Conservation (phyloP, 2,888 invertebrate species). For the Odiellus spinosus region DNA sequence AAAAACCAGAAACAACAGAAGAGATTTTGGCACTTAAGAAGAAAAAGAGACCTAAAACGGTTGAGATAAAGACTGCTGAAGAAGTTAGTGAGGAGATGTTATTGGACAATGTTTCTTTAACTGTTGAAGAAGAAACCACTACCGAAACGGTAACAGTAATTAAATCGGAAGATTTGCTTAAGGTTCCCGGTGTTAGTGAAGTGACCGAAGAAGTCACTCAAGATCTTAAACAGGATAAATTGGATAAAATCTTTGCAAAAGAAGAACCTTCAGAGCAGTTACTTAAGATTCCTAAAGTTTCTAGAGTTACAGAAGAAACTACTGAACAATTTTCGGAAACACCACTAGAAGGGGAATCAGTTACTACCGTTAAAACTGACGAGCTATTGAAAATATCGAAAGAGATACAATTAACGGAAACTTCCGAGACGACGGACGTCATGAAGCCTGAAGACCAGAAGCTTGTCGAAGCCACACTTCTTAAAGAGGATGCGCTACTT, state of each 20-base stretch:
- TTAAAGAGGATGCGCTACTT: not conserved
- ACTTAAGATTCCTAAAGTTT: not conserved
- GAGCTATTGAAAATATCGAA: not conserved
- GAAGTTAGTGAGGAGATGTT: not conserved
- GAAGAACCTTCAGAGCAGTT: not conserved
- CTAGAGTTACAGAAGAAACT: conserved; percentile 1
- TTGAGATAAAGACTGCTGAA: conserved; percentile 1
- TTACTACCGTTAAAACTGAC: conserved; percentile 1
- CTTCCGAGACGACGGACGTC: not conserved
- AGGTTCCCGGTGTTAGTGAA: too few relatives aligned
- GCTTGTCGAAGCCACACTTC: conserved; percentile 3
- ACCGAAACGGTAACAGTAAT: not conserved
- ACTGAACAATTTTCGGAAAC: conserved; percentile 5
- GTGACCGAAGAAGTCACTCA: too few relatives aligned
- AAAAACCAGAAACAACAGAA: conserved; percentile 6
- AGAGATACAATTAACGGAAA: conserved; percentile 4
- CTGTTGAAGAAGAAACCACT: not conserved
- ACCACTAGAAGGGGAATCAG: conserved; percentile 1
- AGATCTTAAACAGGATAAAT: too few relatives aligned
- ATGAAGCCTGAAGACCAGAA: not conserved
- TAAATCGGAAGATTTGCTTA: not conserved
- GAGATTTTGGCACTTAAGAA: not conserved
- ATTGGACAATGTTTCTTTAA: not conserved
- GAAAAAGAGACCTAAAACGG: conserved; percentile 1
- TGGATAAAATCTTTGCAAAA: too few relatives aligned